phyloP scores from a whole-genome alignment of 2,888 invertebrate species.

The Ecliptopera silaceata region DNA sequence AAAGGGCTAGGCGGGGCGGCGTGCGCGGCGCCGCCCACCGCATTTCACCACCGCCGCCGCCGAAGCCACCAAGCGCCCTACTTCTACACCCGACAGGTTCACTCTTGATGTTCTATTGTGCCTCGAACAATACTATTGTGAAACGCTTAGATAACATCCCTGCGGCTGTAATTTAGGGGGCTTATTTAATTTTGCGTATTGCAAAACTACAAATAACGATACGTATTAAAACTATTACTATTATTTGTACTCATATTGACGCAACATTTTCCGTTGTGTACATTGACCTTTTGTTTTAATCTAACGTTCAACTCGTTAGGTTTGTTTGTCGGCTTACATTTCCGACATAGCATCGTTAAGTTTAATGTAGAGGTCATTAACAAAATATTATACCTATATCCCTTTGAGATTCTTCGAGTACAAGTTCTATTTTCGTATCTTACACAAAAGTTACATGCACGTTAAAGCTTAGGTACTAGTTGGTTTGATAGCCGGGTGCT shows the following conservation, averaged over 20 bases:
- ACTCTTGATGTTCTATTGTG: slow-evolving; percentile 79
- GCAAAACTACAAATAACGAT: slow-evolving; percentile 33
- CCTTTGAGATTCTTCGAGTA: not conserved
- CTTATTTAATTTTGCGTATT: slow-evolving; percentile 56
- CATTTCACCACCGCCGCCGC: slow-evolving; percentile 71
- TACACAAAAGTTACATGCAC: slow-evolving; percentile 30
- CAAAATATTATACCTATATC: not conserved
- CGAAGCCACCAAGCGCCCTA: slow-evolving; percentile 67
- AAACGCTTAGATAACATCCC: slow-evolving; percentile 75
- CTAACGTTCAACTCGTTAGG: too few species aligned
- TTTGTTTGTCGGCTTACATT: not conserved
- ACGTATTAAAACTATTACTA: slow-evolving; percentile 20
- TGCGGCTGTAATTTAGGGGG: slow-evolving; percentile 58
- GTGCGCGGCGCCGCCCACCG: slow-evolving; percentile 75
- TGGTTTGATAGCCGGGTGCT: slow-evolving; percentile 69
- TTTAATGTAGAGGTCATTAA: not conserved
- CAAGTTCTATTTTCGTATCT: slow-evolving; percentile 4
- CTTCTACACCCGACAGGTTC: slow-evolving; percentile 69
- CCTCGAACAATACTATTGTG: slow-evolving; percentile 76
- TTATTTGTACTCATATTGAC: too few species aligned
- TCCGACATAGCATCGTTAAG: not conserved
- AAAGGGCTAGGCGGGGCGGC: slow-evolving; percentile 79
- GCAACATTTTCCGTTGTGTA: slow-evolving; percentile 11
- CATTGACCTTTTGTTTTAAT: slow-evolving; percentile 6
- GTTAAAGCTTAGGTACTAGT: slow-evolving; percentile 55